These are phyloP conservation scores for Gallinago paraguaiae DNA, from an alignment of 2,113 vertebrate species.

Conservation along the genomic window DNA sequence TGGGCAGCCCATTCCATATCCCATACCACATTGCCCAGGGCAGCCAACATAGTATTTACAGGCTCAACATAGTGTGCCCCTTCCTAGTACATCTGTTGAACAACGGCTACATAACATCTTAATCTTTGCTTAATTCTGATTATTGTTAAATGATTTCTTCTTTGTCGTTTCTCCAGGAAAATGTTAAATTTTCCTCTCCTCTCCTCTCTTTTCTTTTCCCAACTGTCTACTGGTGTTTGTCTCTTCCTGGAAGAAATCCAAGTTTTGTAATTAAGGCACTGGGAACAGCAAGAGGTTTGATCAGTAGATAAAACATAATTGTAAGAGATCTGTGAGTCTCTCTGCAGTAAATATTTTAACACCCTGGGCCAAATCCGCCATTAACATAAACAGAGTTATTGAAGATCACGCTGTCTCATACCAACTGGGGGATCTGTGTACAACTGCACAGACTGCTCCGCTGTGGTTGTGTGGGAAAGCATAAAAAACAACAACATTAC, in stretches of 20 bases:
- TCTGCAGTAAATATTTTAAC: constrained; percentile 52
- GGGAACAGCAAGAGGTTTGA: constrained; percentile 48
- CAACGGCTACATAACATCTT: constrained; percentile 11
- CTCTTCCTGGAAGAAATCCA: constrained; percentile 50
- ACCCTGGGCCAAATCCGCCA: constrained; percentile 27
- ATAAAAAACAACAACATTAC: neutral
- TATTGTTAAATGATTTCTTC: constrained; percentile 24
- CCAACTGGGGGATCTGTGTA: neutral
- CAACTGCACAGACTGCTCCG: neutral
- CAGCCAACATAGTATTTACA: neutral
- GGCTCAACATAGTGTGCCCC: neutral
- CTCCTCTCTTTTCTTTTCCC: neutral
- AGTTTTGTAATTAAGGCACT: constrained; percentile 37
- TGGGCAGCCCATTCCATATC: no score
- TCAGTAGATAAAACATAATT: constrained; percentile 56
- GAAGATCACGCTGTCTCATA: neutral
- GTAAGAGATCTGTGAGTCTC: constrained; percentile 23
- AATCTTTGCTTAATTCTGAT: constrained; percentile 25
- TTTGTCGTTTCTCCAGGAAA: constrained; percentile 31
- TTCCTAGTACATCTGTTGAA: neutral
- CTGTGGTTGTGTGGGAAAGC: neutral
- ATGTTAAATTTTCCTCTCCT: neutral
- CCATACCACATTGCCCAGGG: neutral
- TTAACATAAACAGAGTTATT: neutral
- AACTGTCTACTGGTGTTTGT: constrained; percentile 51